These are phyloP conservation scores for Calephelis perditalis DNA, from an alignment of 2,888 invertebrate genomes.

Conservation along the genomic window DNA sequence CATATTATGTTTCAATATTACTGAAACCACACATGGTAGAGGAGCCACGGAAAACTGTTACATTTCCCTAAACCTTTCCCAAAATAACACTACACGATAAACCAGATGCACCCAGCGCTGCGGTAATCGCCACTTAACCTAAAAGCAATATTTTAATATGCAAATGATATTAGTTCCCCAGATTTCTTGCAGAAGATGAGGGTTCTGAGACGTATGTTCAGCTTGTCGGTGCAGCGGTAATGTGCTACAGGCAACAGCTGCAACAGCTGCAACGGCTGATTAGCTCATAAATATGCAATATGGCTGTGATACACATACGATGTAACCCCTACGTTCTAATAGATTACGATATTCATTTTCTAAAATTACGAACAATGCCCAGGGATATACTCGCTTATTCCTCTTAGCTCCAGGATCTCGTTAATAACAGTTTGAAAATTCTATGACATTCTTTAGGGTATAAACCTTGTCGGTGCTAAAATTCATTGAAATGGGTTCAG, in stretches of 20 bases:
- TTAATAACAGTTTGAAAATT: no score
- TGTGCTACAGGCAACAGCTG: slow-evolving; percentile 17
- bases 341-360: slow-evolving; percentile 25
- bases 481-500: no score
- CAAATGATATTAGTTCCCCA: slow-evolving; percentile 10
- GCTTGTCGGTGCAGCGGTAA: slow-evolving; percentile 24
- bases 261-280: slow-evolving; percentile 29
- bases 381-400: no score
- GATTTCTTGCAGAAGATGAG: slow-evolving; percentile 7
- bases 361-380: no score
- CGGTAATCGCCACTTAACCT: neutral
- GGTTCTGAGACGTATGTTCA: slow-evolving; percentile 3
- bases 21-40: no score
- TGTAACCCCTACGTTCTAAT: slow-evolving; percentile 20
- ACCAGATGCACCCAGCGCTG: neutral
- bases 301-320: slow-evolving; percentile 20
- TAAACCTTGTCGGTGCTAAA: no score
- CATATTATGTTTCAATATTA: no score
- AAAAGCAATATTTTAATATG: slow-evolving; percentile 9
- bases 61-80: no score
- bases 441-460: no score
- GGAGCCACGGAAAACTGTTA: no score
- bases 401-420: no score
- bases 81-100: no score
- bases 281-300: slow-evolving; percentile 32